Conservation (phyloP, 2,797 vertebrate genomes). For the Cyprinodon diabolis region DNA sequence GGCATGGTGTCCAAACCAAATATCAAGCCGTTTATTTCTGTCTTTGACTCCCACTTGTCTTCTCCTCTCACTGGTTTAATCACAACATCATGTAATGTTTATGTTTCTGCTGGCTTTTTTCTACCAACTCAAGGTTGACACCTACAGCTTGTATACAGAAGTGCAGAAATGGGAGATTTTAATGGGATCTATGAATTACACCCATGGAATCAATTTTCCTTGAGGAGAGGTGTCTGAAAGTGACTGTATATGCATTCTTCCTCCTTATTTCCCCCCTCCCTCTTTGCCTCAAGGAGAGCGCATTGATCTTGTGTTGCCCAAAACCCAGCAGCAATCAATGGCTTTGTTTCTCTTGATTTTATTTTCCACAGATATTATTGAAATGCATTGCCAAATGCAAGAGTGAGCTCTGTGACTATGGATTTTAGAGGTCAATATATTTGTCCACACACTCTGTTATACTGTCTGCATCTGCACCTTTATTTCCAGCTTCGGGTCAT, state of each 20-base stretch:
- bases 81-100: not conserved
- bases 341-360: slow-evolving; percentile 19
- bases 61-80: slow-evolving; percentile 12
- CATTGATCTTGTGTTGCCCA: slow-evolving; percentile 27
- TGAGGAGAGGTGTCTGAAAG: not conserved
- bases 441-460: slow-evolving; percentile 14
- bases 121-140: slow-evolving; percentile 51
- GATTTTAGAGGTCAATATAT: slow-evolving; percentile 38
- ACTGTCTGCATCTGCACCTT: slow-evolving; percentile 67
- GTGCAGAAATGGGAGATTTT: slow-evolving; percentile 8
- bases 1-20: slow-evolving; percentile 25
- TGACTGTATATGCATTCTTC: slow-evolving; percentile 5
- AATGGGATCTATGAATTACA: slow-evolving; percentile 7
- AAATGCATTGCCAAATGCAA: slow-evolving; percentile 1
- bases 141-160: slow-evolving; percentile 27
- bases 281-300: slow-evolving; percentile 3
- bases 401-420: not conserved
- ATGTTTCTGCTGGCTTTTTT: not conserved
- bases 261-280: not conserved
- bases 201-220: slow-evolving; percentile 8
- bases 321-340: slow-evolving; percentile 8
- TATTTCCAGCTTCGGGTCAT: slow-evolving; percentile 73
- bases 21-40: slow-evolving; percentile 9
- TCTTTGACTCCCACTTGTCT: slow-evolving; percentile 31
- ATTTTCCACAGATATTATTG: not conserved